Base-by-base conservation (phyloP, 37 sponge, comb jelly and placozoan species). In the Halisarca cf. caerulea region DNA sequence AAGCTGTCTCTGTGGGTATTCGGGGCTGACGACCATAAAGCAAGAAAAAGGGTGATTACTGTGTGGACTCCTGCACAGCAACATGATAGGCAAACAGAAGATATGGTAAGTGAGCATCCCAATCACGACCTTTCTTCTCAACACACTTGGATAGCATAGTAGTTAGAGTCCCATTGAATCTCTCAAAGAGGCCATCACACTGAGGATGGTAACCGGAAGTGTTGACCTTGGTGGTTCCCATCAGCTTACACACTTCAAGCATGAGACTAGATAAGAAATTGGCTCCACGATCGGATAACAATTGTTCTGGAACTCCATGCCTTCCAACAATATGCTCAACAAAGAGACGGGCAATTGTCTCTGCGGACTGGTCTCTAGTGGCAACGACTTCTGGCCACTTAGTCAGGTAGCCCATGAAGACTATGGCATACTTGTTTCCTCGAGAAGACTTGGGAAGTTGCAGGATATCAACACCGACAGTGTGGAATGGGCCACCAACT, bases 401-500 rank as follows among this genome's bases (percentile, higher is more conserved):
- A n/a, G n/a, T n/a, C n/a, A n/a, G n/a, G n/a, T n/a, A n/a, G n/a
- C n/a, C n/a, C n/a, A n/a, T n/a, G n/a, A n/a, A n/a, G n/a, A n/a
- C n/a, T n/a, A n/a, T n/a, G n/a, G n/a, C n/a, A n/a, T n/a, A n/a
- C n/a, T n/a, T n/a, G n/a, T n/a, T n/a, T n/a, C n/a, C n/a, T n/a
- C n/a, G n/a, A n/a, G 18, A n/a, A n/a, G n/a, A n/a, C n/a, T n/a
- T n/a, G n/a, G n/a, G n/a, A n/a, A n/a, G n/a, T n/a, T n/a, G 57
- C 20, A 80, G 38, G 0, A 90, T 59, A 59, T 90, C 87, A 11
- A 84, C 85, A 15, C 79, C 78, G 44, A 91, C 85, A 3, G 74
- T 55, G 27, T 85, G 85, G 47, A 89, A 89, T 1, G 86, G 90
- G 23, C 82, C 90, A 79, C 89, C 89, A 66, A 88, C 84, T 34